Percentiles rank a stretch among this genome's conserved stretches.
Conservation (phyloP, 2,113 vertebrate species). For the Gorsachius goisagi region DNA sequence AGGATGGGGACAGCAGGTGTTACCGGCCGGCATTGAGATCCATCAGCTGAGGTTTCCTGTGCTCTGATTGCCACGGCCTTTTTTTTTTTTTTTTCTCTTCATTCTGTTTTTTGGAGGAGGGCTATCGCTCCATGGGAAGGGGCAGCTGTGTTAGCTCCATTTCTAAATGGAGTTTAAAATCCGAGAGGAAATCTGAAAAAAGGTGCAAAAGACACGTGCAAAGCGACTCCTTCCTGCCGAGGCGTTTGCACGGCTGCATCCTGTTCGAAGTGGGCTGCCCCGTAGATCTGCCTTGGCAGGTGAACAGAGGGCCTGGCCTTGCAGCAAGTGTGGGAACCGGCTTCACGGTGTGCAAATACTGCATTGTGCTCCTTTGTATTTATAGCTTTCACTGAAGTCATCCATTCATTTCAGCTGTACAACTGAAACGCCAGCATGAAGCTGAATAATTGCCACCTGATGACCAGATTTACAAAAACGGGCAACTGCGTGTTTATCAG, state of each 20-base stretch:
- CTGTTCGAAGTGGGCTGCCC: background rate
- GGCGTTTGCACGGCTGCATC: background rate
- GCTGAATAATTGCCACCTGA: slow-evolving; percentile 11
- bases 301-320: slow-evolving; percentile 19
- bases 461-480: slow-evolving; percentile 3
- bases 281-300: background rate
- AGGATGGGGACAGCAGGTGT: slow-evolving; percentile 40
- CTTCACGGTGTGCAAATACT: background rate
- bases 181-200: slow-evolving; percentile 40
- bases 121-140: background rate
- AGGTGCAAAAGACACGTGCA: slow-evolving; percentile 18
- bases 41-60: slow-evolving; percentile 26
- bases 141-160: background rate
- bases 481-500: background rate
- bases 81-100: background rate
- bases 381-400: background rate
- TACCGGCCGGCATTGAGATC: background rate
- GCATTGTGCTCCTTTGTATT: background rate
- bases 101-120: background rate
- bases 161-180: slow-evolving; percentile 23
- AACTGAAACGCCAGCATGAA: background rate
- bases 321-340: background rate
- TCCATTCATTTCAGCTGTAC: background rate
- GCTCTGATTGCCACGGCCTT: accelerated
- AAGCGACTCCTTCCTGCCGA: slow-evolving; percentile 5